A percentile compares a stretch with the other conserved stretches of the same genome.
phyloP scores from a whole-genome alignment of 2,797 vertebrate species.

The Pangasius larnaudii region DNA sequence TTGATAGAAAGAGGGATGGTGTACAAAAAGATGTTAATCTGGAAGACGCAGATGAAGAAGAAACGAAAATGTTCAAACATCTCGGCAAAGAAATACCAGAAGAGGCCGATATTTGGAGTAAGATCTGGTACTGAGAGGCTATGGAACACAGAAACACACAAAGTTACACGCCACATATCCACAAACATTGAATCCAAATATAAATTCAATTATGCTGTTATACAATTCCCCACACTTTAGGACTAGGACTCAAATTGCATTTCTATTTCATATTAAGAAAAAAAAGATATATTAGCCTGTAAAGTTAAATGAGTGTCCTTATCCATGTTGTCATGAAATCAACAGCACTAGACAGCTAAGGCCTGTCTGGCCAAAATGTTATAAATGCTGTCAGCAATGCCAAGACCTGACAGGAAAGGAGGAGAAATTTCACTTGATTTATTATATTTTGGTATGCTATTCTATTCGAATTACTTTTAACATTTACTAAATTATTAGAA shows the following conservation, averaged over 20 bases:
- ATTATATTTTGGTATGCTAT: background rate
- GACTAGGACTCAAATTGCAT: background rate
- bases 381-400: background rate
- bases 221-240: background rate
- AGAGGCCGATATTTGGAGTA: slow-evolving; percentile 97
- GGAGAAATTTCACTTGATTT: background rate
- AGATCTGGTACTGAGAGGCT: slow-evolving; percentile 96
- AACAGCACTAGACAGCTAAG: background rate
- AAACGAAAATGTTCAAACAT: slow-evolving; percentile 99
- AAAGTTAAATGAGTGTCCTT: background rate
- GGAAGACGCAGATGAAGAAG: slow-evolving; percentile 98
- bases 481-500: background rate
- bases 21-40: slow-evolving; percentile 99
- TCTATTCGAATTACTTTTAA: background rate
- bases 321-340: background rate
- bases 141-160: slow-evolving; percentile 34
- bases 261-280: background rate
- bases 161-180: background rate
- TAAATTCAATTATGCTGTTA: background rate
- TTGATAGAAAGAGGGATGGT: slow-evolving; percentile 94
- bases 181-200: background rate
- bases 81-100: slow-evolving; percentile 99
- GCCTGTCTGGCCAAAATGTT: background rate
- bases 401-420: background rate
- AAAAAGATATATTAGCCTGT: background rate